Conservation (phyloP, 1,140 invertebrate species). For the Bombus cullumanus region DNA sequence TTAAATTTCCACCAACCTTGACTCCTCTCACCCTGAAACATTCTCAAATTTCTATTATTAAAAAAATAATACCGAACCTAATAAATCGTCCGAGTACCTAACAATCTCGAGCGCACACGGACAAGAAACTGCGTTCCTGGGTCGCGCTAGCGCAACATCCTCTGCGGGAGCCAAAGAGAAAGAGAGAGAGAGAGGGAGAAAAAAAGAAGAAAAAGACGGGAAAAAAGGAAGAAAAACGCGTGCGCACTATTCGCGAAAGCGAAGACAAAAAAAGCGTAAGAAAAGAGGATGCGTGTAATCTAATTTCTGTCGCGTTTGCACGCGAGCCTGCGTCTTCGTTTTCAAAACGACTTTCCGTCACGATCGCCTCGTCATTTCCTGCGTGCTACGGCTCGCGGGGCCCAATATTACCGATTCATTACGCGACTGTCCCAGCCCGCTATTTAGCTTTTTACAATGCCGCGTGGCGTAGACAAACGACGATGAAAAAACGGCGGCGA, state of each 20-base stretch:
- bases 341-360: conserved; percentile 14
- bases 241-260: background rate
- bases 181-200: background rate
- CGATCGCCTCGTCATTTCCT: conserved; percentile 37
- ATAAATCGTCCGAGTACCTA: background rate
- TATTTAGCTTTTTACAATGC: conserved; percentile 23
- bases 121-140: background rate
- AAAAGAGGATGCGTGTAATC: conserved; percentile 15
- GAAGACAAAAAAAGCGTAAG: background rate
- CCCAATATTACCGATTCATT: conserved; percentile 47
- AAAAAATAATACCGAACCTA: background rate
- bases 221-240: background rate
- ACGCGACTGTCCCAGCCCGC: conserved; percentile 14
- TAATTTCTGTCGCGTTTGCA: conserved; percentile 26
- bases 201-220: no score
- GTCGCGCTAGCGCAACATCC: background rate
- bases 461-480: background rate
- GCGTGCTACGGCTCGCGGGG: background rate
- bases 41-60: background rate
- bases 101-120: no score
- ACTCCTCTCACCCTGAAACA: background rate
- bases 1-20: background rate
- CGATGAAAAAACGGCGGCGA: background rate
- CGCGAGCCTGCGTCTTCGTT: conserved; percentile 7
- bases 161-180: background rate